Evolutionary conservation across 2,797 vertebrate species (phyloP).

Genomic region (Nannoperca australis): DNA sequence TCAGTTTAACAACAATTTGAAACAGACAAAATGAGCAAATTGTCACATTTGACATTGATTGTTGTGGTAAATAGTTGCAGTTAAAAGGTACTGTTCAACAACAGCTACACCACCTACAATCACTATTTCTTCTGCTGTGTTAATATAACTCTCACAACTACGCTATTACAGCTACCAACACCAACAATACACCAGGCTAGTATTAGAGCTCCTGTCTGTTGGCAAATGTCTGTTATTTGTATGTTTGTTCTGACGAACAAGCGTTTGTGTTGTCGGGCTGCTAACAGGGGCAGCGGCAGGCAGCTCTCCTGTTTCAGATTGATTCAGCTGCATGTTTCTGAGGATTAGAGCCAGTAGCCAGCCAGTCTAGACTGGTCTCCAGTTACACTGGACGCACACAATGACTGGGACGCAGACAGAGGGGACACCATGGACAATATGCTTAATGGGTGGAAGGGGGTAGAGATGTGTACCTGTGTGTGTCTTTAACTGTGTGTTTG

Average conservation of each 20-base stretch:
- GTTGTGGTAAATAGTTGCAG: neutral
- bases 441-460: constrained; percentile 37
- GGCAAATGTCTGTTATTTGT: constrained; percentile 52
- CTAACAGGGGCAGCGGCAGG: constrained; percentile 82
- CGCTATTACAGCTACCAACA: neutral
- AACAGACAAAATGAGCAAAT: too few species aligned
- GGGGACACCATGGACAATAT: constrained; percentile 70
- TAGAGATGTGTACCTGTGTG: neutral
- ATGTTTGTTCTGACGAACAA: constrained; percentile 58
- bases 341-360: constrained; percentile 96
- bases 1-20: too few species aligned
- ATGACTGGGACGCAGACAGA: constrained; percentile 81
- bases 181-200: neutral
- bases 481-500: constrained; percentile 24
- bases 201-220: neutral
- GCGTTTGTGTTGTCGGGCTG: constrained; percentile 64
- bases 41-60: too few species aligned
- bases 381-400: constrained; percentile 92
- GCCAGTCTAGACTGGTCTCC: constrained; percentile 97
- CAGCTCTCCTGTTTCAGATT: constrained; percentile 93
- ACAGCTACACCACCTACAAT: neutral
- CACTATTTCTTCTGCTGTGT: neutral
- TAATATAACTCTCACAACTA: neutral
- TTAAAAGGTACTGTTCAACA: neutral
- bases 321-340: constrained; percentile 93